phyloP scores from a whole-genome alignment of 2,797 vertebrate genomes.

The Epinephelus awoara region DNA sequence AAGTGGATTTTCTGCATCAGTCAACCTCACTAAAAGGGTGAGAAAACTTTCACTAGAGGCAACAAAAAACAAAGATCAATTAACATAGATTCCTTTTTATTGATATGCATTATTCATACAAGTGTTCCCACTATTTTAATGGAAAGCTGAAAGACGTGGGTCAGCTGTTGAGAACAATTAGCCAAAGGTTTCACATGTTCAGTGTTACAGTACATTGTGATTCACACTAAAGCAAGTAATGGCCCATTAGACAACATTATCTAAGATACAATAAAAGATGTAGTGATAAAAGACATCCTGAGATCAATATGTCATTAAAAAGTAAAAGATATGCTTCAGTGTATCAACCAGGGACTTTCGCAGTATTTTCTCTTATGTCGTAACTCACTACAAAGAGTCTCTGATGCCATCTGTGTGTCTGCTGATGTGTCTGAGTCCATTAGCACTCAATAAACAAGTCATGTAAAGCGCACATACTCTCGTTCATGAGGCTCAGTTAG shows the following conservation, averaged over 20 bases:
- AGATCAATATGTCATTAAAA: conserved; percentile 62
- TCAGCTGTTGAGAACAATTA: conserved; percentile 19
- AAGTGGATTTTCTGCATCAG: conserved; percentile 41
- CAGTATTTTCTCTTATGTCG: conserved; percentile 28
- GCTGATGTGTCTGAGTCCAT: conserved; percentile 30
- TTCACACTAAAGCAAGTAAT: conserved; percentile 36
- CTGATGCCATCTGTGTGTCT: conserved; percentile 34
- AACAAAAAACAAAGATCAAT: conserved; percentile 11
- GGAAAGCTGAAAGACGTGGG: conserved; percentile 37
- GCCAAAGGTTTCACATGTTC: conserved; percentile 33
- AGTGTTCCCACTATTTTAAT: conserved; percentile 28
- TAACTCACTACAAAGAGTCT: conserved; percentile 46
- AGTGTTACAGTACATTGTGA: conserved; percentile 36
- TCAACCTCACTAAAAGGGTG: neutral
- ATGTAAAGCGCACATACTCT: neutral
- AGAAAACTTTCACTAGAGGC: neutral
- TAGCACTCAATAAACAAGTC: conserved; percentile 36
- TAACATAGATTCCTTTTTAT: conserved; percentile 52
- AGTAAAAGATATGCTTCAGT: conserved; percentile 40
- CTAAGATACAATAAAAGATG: conserved; percentile 33
- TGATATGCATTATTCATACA: conserved; percentile 36
- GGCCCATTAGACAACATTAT: conserved; percentile 50
- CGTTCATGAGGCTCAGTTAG: conserved; percentile 16
- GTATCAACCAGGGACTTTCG: conserved; percentile 21
- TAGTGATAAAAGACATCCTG: conserved; percentile 53